phyloP scores from a whole-genome alignment of 2,113 vertebrate species.

The Lepus americanus region DNA sequence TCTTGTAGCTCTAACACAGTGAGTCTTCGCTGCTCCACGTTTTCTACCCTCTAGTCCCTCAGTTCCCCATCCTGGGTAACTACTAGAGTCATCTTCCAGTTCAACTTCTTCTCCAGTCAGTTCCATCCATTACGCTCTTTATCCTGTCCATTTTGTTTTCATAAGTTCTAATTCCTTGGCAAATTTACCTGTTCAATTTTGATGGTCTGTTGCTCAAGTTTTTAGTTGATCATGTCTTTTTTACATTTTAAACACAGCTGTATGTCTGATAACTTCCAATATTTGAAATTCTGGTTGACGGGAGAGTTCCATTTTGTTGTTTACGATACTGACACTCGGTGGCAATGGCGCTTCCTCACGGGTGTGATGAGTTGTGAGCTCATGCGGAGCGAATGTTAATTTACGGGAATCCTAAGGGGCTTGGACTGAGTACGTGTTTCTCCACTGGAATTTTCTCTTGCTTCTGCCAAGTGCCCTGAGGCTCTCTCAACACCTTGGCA shows the following conservation, averaged over 20 bases:
- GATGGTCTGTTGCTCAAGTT: not conserved
- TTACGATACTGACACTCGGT: not conserved
- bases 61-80: not conserved
- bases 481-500: not conserved
- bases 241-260: slow-evolving; percentile 1
- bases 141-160: not conserved
- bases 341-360: not conserved
- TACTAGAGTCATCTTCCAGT: not conserved
- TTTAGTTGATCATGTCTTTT: slow-evolving; percentile 46
- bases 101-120: not conserved
- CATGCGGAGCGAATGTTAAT: not conserved
- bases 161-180: not conserved
- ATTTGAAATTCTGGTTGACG: not conserved
- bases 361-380: not conserved
- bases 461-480: not conserved
- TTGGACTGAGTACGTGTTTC: not conserved
- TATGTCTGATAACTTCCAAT: not conserved
- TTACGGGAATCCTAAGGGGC: not conserved
- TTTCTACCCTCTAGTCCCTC: slow-evolving; percentile 11
- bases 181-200: not conserved
- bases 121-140: not conserved
- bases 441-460: not conserved
- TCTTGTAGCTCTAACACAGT: not conserved
- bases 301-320: not conserved
- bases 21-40: not conserved